Percentiles rank a stretch among this genome's conserved stretches.
Evolutionary conservation across 2,888 invertebrate species (phyloP).

Genomic region (Microdon myrmicae): DNA sequence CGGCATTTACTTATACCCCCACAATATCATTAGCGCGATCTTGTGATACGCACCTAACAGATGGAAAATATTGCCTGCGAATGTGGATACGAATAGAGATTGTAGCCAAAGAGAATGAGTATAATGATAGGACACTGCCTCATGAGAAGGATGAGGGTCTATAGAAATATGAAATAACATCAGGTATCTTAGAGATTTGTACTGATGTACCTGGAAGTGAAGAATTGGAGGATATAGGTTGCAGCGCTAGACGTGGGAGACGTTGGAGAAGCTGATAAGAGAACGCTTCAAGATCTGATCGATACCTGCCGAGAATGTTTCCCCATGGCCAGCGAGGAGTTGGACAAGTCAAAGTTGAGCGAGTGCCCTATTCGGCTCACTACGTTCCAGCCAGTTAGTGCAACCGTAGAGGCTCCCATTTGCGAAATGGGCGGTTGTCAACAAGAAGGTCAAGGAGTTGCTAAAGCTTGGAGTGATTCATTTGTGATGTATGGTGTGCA

Average conservation of each 20-base stretch:
- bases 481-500: too few relatives aligned
- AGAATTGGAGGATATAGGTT: background rate
- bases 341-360: conserved; percentile 1
- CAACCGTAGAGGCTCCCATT: conserved; percentile 10
- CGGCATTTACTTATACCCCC: too few relatives aligned
- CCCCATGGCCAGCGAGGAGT: background rate
- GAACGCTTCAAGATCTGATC: background rate
- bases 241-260: conserved; percentile 4
- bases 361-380: conserved; percentile 1
- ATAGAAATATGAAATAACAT: too few relatives aligned
- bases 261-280: background rate
- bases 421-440: conserved; percentile 6
- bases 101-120: too few relatives aligned
- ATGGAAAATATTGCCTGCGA: too few relatives aligned
- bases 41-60: too few relatives aligned
- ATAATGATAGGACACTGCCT: too few relatives aligned
- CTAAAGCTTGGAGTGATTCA: conserved; percentile 55
- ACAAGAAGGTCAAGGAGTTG: conserved; percentile 46
- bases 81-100: too few relatives aligned
- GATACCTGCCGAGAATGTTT: conserved; percentile 4
- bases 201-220: too few relatives aligned
- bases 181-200: too few relatives aligned
- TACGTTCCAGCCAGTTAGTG: conserved; percentile 2
- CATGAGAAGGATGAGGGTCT: too few relatives aligned
- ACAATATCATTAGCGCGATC: too few relatives aligned